Evolutionary conservation across 2,888 invertebrate genomes (phyloP), one percentile per base, ranked within the genome.

Genomic region (Cheilosia vernalis): DNA sequence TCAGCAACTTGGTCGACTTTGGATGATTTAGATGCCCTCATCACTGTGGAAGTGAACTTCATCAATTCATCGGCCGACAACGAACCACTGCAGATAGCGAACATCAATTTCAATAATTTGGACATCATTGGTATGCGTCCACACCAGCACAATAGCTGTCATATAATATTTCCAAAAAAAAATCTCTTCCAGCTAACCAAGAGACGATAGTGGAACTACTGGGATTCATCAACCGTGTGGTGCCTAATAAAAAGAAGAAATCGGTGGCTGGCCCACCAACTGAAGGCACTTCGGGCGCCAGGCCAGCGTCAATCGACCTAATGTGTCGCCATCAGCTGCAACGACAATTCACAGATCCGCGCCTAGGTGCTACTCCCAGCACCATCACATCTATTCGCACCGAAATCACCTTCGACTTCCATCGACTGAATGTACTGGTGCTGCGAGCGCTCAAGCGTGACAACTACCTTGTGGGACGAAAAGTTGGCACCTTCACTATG

Each of bases 401-500:
- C 1, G 96, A 98, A 93, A 94, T 98, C 27, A 96, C 96, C 27
- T 98, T 98, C 90, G 98, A 98, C 91, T 98, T 98, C 91, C 97
- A 97, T 91, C 95, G 98, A 13, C 93, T 99, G 78, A 98, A 98
- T 91, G 95, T 98, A 82, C 92, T 98, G 74, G 93, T 98, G 87
- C 93, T 98, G 87, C 94, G 98, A 79, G 97, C 97, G 0, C 94
- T 96, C 0, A 93, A 96, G 89, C 95, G 95, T 87, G 96, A 96
- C 87, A 95, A 95, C 53, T 93, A 93, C 87, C 92, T 95, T 63
- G 93, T 95, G 37, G 97, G 97, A 0, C 94, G 96, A 88, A 98
- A 98, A 93, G 97, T 98, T 82, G 98, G 98, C 77, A 98, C 98
- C 0, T 97, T 98, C 19, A 98, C 98, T 15, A 95, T 98, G 94